Evolutionary conservation across 2,113 vertebrate genomes (phyloP), one percentile per base, ranked within the genome.

Genomic region (Tyrannus savana): DNA sequence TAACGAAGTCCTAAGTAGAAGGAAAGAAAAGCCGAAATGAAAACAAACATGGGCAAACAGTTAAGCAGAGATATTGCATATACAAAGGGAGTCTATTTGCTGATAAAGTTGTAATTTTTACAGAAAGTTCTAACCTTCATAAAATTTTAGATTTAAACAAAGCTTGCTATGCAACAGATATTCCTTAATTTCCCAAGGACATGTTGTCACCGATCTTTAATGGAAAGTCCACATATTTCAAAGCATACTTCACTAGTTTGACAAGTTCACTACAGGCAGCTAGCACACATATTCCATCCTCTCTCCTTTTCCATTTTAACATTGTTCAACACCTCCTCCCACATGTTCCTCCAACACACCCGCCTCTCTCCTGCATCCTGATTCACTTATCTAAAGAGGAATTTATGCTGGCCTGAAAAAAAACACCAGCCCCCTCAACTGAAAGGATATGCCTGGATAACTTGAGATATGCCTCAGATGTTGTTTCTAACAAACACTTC

Each of bases 301-400:
- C 50, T 72, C 74, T 52, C 42, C 23, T 80, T 35, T 81, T 86
- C n/a, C 55, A 74, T 60, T 77, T 82, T 44, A 81, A 62, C 59
- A 78, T 14, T 71, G n/a, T 33, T 81, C 42, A 93, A 59, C 76
- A 90, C 30, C 52, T 75, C 55, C 35, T 8, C 90, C 79, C 59
- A 92, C 88, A 63, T 3, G 4, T 31, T 60, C 75, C 75, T 87
- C 86, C 83, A 76, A 66, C n/a, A 84, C 21, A 58, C 1, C 10
- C 68, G 59, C 49, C 42, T 86, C 46, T 73, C 42, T 75, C 46
- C 69, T 77, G 79, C 88, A 83, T 80, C 22, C 63, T 68, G 79
- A 93, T 93, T 81, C 68, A 78, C 76, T 88, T 75, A 93, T 19
- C 72, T 92, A 6, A 81, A 90, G 30, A 92, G 76, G 56, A 93